phyloP scores from a whole-genome alignment of 2,113 vertebrate species.

The Rhinogobius similis region DNA sequence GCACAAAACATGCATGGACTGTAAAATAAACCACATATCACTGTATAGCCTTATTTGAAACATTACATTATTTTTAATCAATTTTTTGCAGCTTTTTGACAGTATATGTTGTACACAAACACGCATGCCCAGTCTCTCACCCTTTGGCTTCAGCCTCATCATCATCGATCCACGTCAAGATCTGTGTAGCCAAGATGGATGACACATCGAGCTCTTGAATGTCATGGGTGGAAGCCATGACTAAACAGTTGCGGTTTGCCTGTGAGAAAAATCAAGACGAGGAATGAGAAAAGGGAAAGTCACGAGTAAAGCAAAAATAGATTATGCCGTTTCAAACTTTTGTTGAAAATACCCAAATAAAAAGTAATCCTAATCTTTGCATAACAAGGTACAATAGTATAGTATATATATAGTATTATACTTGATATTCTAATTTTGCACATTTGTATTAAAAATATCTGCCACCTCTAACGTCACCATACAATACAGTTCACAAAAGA shows the following conservation, averaged over 20 bases:
- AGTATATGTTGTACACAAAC: background rate
- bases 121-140: conserved; percentile 69
- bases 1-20: no score
- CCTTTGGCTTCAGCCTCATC: conserved; percentile 92
- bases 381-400: no score
- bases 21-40: no score
- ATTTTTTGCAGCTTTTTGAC: no score
- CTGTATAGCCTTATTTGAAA: no score
- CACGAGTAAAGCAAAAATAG: background rate
- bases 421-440: no score
- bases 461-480: no score
- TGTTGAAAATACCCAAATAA: background rate
- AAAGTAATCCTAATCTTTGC: no score
- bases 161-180: conserved; percentile 96
- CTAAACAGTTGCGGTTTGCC: conserved; percentile 98
- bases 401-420: no score
- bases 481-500: background rate
- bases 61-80: no score
- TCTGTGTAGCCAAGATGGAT: conserved; percentile 93
- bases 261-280: conserved; percentile 61
- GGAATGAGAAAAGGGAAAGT: conserved; percentile 3
- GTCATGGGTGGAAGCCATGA: conserved; percentile 95
- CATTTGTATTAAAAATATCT: no score
- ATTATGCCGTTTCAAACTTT: conserved; percentile 9
- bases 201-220: conserved; percentile 98